phyloP scores from a whole-genome alignment of 1,140 invertebrate species.

The Aphaenogaster rudis region DNA sequence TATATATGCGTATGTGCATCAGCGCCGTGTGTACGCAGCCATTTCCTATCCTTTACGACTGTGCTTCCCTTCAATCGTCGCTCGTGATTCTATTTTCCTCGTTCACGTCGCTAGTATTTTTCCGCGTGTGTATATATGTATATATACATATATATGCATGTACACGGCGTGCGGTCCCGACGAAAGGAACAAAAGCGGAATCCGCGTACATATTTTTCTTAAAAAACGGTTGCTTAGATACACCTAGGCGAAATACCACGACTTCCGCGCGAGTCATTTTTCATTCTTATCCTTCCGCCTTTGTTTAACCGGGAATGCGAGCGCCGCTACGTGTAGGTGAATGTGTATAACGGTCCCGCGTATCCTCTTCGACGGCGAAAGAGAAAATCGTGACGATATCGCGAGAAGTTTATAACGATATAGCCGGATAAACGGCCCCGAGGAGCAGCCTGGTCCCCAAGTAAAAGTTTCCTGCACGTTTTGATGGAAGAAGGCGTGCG shows the following conservation, averaged over 20 bases:
- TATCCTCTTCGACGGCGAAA: slow-evolving; percentile 47
- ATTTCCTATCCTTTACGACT: slow-evolving; percentile 67
- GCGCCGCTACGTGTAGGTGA: slow-evolving; percentile 45
- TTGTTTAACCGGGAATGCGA: slow-evolving; percentile 70
- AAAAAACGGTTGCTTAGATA: slow-evolving; percentile 32
- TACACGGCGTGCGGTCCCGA: background rate
- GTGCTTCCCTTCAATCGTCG: slow-evolving; percentile 63
- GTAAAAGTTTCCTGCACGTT: slow-evolving; percentile 78
- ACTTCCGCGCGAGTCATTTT: slow-evolving; percentile 73
- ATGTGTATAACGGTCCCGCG: slow-evolving; percentile 52
- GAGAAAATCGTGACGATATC: slow-evolving; percentile 75
- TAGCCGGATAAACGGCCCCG: slow-evolving; percentile 62
- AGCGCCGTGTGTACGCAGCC: slow-evolving; percentile 55
- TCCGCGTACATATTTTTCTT: slow-evolving; percentile 56
- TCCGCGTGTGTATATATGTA: background rate
- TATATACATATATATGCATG: background rate
- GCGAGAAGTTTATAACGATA: slow-evolving; percentile 72
- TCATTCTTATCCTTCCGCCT: slow-evolving; percentile 73
- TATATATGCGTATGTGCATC: slow-evolving; percentile 63
- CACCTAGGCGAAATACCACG: slow-evolving; percentile 57
- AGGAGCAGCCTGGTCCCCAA: slow-evolving; percentile 55
- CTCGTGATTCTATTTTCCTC: slow-evolving; percentile 65
- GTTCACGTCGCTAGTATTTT: slow-evolving; percentile 60
- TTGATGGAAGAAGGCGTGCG: slow-evolving; percentile 77
- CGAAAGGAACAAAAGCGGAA: slow-evolving; percentile 66